These are phyloP conservation scores for Plestiodon gilberti DNA, from an alignment of 2,113 vertebrate species.

Conservation along the genomic window DNA sequence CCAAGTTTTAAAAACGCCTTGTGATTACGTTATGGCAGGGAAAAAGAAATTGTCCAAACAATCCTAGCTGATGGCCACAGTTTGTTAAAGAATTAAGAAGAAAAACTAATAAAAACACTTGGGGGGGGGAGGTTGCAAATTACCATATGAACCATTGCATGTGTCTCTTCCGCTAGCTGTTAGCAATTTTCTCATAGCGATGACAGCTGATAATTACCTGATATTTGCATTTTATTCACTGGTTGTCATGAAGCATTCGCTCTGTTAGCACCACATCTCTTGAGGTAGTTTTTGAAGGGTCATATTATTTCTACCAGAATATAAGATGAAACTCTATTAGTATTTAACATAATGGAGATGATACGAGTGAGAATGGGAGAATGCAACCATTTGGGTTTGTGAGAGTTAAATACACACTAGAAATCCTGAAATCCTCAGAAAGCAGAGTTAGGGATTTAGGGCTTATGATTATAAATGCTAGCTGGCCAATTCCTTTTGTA, in stretches of 20 bases:
- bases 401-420: neutral
- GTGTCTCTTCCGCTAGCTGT: neutral
- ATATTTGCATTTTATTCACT: constrained; percentile 1
- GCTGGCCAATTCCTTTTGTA: too few relatives aligned
- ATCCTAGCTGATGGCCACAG: neutral
- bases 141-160: neutral
- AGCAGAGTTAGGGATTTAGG: too few relatives aligned
- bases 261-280: neutral
- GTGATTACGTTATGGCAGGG: neutral
- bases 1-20: neutral
- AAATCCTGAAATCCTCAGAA: neutral
- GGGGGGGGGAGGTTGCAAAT: constrained; percentile 8
- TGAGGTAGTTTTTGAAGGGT: neutral
- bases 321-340: neutral
- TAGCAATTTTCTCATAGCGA: neutral
- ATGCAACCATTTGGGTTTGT: neutral
- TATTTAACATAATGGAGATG: neutral
- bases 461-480: too few relatives aligned
- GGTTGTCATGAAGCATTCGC: neutral
- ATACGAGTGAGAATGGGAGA: neutral
- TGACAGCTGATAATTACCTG: constrained; percentile 1
- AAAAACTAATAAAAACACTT: neutral
- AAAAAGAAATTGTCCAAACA: neutral
- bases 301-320: neutral
- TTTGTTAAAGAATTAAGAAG: constrained; percentile 1